Conservation (phyloP, 2,888 invertebrate species). For the Conus canariensis region DNA sequence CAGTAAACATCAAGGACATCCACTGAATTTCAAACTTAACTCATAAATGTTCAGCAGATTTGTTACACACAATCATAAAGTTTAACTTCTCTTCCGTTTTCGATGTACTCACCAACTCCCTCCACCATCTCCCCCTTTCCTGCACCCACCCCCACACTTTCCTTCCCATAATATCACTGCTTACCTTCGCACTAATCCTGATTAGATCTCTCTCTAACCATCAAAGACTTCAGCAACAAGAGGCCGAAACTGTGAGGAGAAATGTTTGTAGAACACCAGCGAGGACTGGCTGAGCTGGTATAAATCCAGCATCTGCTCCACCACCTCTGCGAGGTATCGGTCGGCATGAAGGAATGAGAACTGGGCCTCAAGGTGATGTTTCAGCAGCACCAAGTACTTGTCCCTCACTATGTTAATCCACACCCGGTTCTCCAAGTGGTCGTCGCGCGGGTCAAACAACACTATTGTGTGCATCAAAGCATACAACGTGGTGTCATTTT, state of each 20-base stretch:
- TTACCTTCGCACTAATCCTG: too few relatives aligned
- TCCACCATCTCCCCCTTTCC: too few relatives aligned
- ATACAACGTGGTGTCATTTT: slow-evolving; percentile 89
- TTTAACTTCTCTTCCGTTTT: too few relatives aligned
- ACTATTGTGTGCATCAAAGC: slow-evolving; percentile 89
- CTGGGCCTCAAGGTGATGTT: slow-evolving; percentile 76
- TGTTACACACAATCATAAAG: too few relatives aligned
- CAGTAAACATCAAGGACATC: too few relatives aligned
- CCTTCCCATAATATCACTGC: too few relatives aligned
- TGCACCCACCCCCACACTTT: too few relatives aligned
- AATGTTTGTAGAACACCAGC: slow-evolving; percentile 35
- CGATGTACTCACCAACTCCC: too few relatives aligned
- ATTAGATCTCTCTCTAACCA: not conserved
- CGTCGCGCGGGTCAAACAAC: slow-evolving; percentile 91
- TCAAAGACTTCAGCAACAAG: slow-evolving; percentile 27
- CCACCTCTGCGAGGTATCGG: slow-evolving; percentile 59
- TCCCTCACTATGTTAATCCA: slow-evolving; percentile 73
- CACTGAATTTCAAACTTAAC: too few relatives aligned
- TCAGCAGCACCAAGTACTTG: slow-evolving; percentile 80
- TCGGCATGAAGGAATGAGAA: slow-evolving; percentile 67
- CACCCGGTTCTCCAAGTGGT: slow-evolving; percentile 81
- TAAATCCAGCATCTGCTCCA: slow-evolving; percentile 33
- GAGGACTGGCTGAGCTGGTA: slow-evolving; percentile 28
- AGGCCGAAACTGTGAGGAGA: slow-evolving; percentile 27
- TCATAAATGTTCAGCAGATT: too few relatives aligned